Percentiles rank a stretch among this genome's conserved stretches.
phyloP scores from a whole-genome alignment of 2,113 vertebrate species.

The Arenaria interpres region DNA sequence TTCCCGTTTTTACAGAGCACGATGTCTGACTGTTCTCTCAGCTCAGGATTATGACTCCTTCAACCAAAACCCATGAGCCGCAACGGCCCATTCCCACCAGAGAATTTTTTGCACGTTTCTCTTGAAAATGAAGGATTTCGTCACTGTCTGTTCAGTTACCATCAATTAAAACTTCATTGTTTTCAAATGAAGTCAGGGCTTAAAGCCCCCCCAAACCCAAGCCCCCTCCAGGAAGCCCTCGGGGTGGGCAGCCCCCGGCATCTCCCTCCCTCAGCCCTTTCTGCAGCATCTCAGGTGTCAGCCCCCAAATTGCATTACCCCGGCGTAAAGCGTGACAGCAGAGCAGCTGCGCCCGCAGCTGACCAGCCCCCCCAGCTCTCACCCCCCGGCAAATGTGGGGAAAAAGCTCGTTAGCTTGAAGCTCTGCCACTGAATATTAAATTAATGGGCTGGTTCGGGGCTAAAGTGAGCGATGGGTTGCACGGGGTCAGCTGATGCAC shows the following conservation, averaged over 20 bases:
- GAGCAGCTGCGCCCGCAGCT: not conserved
- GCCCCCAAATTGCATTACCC: not conserved
- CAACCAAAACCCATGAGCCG: not conserved
- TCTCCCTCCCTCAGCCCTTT: not conserved
- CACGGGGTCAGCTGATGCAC: not conserved
- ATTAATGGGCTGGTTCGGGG: not conserved
- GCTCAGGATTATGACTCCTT: not conserved
- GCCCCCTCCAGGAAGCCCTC: not conserved
- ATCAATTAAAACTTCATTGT: not conserved
- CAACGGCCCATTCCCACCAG: not conserved
- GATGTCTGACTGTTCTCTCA: not conserved
- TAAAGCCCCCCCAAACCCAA: not conserved
- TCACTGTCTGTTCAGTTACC: not conserved
- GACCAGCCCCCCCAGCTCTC: not conserved
- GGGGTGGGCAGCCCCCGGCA: not conserved
- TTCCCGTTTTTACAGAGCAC: accelerated
- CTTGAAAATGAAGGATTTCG: not conserved
- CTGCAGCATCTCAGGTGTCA: not conserved
- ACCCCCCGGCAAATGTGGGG: too few species aligned
- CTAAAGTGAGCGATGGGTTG: not conserved
- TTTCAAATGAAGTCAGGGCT: not conserved
- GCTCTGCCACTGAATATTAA: not conserved
- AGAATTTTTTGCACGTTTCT: not conserved
- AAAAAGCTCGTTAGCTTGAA: not conserved
- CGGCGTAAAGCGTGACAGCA: not conserved